Evolutionary conservation across 2,113 vertebrate genomes (phyloP).

Genomic region (Scopus umbretta): DNA sequence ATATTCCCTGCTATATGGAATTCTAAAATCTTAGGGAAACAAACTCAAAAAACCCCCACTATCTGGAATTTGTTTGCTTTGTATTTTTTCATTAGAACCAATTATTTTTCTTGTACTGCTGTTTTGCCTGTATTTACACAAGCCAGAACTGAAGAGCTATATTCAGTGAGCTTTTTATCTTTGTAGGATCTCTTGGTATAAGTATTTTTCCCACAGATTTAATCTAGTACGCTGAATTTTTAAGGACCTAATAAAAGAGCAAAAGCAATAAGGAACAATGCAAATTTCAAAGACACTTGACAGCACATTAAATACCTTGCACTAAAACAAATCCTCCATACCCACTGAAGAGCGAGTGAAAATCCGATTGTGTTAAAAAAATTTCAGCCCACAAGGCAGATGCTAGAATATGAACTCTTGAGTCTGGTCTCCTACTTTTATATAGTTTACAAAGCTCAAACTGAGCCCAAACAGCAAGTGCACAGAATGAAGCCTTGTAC

Average conservation of each 20-base stretch:
- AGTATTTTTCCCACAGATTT: not conserved
- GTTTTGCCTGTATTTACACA: not conserved
- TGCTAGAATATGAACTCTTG: not conserved
- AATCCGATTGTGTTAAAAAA: not conserved
- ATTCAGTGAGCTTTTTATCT: not conserved
- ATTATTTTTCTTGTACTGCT: slow-evolving; percentile 27
- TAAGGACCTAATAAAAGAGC: not conserved
- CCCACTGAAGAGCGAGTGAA: not conserved
- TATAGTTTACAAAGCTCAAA: not conserved
- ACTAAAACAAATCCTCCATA: not conserved
- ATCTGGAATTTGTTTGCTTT: not conserved
- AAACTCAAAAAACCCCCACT: not conserved
- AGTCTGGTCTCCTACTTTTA: not conserved
- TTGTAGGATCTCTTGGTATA: not conserved
- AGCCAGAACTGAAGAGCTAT: not conserved
- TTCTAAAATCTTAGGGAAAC: not conserved
- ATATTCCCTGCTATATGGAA: not conserved
- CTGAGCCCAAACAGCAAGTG: not conserved
- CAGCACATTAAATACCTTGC: not conserved
- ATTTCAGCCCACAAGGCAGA: not conserved
- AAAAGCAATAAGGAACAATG: not conserved
- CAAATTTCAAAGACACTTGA: not conserved
- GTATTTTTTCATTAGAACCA: not conserved
- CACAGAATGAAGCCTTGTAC: not conserved
- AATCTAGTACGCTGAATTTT: not conserved